Evolutionary conservation across 2,113 vertebrate species (phyloP).

Genomic region (Xiphophorus maculatus): DNA sequence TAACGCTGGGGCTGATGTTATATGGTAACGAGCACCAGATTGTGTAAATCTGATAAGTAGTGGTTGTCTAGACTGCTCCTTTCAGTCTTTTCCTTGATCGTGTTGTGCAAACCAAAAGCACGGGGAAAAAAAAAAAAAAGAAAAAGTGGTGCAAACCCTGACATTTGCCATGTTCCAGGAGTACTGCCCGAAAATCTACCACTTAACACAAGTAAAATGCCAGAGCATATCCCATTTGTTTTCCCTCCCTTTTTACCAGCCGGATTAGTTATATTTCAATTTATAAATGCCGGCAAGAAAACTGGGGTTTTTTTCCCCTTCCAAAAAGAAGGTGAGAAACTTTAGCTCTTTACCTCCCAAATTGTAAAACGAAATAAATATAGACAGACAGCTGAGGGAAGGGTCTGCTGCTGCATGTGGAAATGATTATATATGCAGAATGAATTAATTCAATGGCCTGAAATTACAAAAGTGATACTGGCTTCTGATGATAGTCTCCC

Average conservation of each 20-base stretch:
- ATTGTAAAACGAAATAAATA: slow-evolving; percentile 63
- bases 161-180: slow-evolving; percentile 79
- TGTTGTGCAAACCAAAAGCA: slow-evolving; percentile 51
- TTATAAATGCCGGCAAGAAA: slow-evolving; percentile 61
- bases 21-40: slow-evolving; percentile 2
- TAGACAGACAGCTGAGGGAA: slow-evolving; percentile 47
- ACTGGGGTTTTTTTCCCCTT: slow-evolving; percentile 24
- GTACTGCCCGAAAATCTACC: slow-evolving; percentile 57
- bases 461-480: slow-evolving; percentile 25
- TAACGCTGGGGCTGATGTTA: neutral
- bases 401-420: slow-evolving; percentile 56
- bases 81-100: slow-evolving; percentile 48
- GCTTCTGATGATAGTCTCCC: slow-evolving; percentile 13
- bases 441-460: slow-evolving; percentile 38
- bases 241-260: slow-evolving; percentile 67
- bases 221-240: slow-evolving; percentile 71
- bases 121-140: slow-evolving; percentile 47
- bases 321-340: slow-evolving; percentile 62
- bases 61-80: neutral
- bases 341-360: slow-evolving; percentile 58
- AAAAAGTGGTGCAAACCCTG: slow-evolving; percentile 69
- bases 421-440: slow-evolving; percentile 63
- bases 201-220: slow-evolving; percentile 77
- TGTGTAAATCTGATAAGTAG: slow-evolving; percentile 32
- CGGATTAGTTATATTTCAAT: slow-evolving; percentile 70